phyloP scores from a whole-genome alignment of 2,888 invertebrate genomes.

The Hedya salicella region DNA sequence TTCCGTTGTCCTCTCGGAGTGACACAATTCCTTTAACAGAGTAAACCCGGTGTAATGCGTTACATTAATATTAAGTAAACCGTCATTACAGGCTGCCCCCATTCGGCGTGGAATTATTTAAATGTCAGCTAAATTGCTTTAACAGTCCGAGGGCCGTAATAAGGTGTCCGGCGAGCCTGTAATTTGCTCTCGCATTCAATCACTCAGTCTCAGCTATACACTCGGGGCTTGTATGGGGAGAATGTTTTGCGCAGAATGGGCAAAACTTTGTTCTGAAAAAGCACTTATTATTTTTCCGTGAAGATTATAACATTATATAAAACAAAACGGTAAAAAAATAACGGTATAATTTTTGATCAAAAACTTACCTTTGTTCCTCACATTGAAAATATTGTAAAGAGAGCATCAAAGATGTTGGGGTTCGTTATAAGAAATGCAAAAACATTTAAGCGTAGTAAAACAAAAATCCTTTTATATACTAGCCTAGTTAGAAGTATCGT shows the following conservation, averaged over 20 bases:
- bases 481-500: too few species aligned
- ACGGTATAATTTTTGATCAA: too few species aligned
- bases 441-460: too few species aligned
- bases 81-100: constrained; percentile 67
- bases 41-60: constrained; percentile 31
- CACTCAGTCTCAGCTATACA: constrained; percentile 67
- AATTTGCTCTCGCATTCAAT: constrained; percentile 82
- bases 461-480: too few species aligned
- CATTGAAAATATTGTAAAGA: too few species aligned
- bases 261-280: background rate
- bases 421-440: too few species aligned
- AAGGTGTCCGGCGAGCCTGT: constrained; percentile 78
- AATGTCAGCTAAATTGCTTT: constrained; percentile 84
- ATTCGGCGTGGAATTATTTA: constrained; percentile 79
- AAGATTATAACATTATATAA: too few species aligned
- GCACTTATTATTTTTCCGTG: too few species aligned
- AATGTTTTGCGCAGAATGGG: constrained; percentile 43
- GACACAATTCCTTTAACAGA: constrained; percentile 34
- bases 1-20: constrained; percentile 22
- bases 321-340: too few species aligned
- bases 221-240: constrained; percentile 56
- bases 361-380: too few species aligned
- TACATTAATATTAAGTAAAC: constrained; percentile 63
- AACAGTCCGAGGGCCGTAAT: constrained; percentile 80
- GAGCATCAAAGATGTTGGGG: too few species aligned